These are phyloP conservation scores for Eulemur rubriventer DNA, from an alignment of 2,797 vertebrate species.

Conservation along the genomic window DNA sequence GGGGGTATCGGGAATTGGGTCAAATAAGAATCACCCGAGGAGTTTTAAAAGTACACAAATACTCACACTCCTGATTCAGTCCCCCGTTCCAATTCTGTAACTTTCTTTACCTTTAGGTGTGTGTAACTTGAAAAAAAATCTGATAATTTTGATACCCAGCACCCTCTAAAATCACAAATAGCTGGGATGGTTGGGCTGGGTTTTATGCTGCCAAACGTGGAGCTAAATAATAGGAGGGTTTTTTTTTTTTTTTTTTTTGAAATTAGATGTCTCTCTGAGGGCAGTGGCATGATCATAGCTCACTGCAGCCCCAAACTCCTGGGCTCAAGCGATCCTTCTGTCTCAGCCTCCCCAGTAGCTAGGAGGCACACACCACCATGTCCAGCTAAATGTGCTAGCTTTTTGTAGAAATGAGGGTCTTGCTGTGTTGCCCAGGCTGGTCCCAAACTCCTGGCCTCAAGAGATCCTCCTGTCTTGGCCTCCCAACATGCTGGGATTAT, in stretches of 20 bases:
- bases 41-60: background rate
- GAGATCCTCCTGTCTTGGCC: background rate
- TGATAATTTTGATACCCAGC: background rate
- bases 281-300: background rate
- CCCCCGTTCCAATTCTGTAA: background rate
- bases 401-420: background rate
- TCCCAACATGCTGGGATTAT: background rate
- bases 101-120: background rate
- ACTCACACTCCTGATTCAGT: background rate
- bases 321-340: background rate
- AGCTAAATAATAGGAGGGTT: background rate
- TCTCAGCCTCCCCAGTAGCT: background rate
- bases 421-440: background rate
- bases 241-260: background rate
- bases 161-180: background rate
- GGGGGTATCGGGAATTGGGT: background rate
- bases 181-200: background rate
- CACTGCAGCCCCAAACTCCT: background rate
- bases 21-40: background rate
- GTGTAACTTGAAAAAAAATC: background rate
- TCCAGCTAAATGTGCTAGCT: background rate
- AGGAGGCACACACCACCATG: background rate
- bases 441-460: background rate
- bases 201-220: slow-evolving; percentile 3
- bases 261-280: background rate